Conservation (phyloP, 2,888 invertebrate genomes). For the Parelbella ahira region DNA sequence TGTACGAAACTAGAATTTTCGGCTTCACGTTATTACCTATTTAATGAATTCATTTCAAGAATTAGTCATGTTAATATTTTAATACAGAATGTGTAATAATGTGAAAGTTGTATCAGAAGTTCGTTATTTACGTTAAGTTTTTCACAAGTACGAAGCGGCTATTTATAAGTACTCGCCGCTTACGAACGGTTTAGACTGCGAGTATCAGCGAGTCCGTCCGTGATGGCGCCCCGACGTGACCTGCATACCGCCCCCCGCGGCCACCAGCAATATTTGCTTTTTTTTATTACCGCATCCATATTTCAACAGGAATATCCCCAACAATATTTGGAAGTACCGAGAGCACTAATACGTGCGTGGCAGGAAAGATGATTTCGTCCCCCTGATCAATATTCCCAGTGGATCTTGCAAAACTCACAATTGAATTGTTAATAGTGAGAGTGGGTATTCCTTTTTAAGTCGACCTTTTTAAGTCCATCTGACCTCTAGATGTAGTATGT, state of each 20-base stretch:
- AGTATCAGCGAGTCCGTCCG: slow-evolving; percentile 40
- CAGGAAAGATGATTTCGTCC: slow-evolving; percentile 56
- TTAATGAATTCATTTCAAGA: too few species aligned
- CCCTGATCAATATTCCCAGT: slow-evolving; percentile 49
- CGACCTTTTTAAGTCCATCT: too few species aligned
- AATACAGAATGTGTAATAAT: too few species aligned
- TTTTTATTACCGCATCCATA: slow-evolving; percentile 73
- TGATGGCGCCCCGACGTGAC: slow-evolving; percentile 57
- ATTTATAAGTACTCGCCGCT: slow-evolving; percentile 6
- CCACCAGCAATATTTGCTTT: slow-evolving; percentile 63
- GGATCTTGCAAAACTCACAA: slow-evolving; percentile 37
- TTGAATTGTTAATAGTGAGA: slow-evolving; percentile 49
- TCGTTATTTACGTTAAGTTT: too few species aligned
- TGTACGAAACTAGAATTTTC: too few species aligned
- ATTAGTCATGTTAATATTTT: too few species aligned
- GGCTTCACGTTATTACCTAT: too few species aligned
- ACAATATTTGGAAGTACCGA: slow-evolving; percentile 68
- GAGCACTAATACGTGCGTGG: slow-evolving; percentile 70
- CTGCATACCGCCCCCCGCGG: slow-evolving; percentile 56
- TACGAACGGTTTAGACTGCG: slow-evolving; percentile 20
- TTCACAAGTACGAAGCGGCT: too few species aligned
- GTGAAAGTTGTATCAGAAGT: too few species aligned
- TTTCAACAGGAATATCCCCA: slow-evolving; percentile 65
- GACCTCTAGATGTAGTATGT: too few species aligned
- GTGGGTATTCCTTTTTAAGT: too few species aligned